Conservation (phyloP, 1,140 invertebrate genomes). For the Bombus terrestris region DNA sequence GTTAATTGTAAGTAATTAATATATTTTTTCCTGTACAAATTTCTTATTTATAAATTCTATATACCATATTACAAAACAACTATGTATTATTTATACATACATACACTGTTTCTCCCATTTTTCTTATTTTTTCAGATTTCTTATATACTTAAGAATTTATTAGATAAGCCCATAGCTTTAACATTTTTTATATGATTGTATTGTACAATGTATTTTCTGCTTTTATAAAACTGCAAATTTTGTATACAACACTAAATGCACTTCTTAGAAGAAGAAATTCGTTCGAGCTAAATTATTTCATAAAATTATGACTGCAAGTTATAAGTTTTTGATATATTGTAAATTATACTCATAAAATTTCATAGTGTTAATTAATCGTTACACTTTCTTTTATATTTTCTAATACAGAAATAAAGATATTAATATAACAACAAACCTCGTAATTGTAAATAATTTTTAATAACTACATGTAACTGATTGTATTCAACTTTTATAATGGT, state of each 20-base stretch:
- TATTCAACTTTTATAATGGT: slow-evolving; percentile 33
- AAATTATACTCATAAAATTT: slow-evolving; percentile 6
- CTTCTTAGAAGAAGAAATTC: neutral
- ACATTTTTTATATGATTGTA: slow-evolving; percentile 41
- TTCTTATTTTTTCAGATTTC: slow-evolving; percentile 44
- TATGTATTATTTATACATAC: slow-evolving; percentile 52
- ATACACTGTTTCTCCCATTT: slow-evolving; percentile 3
- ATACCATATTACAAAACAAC: slow-evolving; percentile 10
- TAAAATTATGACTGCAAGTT: slow-evolving; percentile 21
- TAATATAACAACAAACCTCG: slow-evolving; percentile 14
- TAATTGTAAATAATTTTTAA: slow-evolving; percentile 49
- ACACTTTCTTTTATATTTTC: neutral
- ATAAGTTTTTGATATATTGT: slow-evolving; percentile 2
- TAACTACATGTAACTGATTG: slow-evolving; percentile 6
- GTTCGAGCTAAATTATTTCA: slow-evolving; percentile 3
- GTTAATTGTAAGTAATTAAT: slow-evolving; percentile 39
- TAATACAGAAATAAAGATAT: slow-evolving; percentile 31
- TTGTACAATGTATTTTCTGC: slow-evolving; percentile 17
- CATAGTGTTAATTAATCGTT: slow-evolving; percentile 3
- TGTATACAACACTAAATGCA: neutral
- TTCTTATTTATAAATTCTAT: slow-evolving; percentile 41
- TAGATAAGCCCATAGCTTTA: slow-evolving; percentile 21
- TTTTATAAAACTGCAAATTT: slow-evolving; percentile 29
- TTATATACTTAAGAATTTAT: slow-evolving; percentile 35
- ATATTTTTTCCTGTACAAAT: slow-evolving; percentile 56